These are phyloP conservation scores for Hippocampus barbouri DNA, from an alignment of 2,113 vertebrate genomes.

Conservation along the genomic window DNA sequence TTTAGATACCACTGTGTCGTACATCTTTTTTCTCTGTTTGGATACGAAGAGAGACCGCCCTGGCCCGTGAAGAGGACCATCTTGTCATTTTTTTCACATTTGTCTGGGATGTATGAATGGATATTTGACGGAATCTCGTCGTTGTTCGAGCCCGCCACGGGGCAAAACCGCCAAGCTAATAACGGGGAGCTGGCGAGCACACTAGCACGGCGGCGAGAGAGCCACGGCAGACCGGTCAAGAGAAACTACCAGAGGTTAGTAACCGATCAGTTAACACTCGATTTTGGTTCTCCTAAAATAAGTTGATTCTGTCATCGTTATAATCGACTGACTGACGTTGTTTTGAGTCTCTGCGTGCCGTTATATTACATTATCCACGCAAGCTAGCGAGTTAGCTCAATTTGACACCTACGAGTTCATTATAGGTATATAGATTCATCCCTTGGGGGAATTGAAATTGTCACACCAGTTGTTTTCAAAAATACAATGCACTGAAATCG, in stretches of 20 bases:
- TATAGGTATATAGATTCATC: background rate
- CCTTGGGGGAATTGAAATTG: no score
- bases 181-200: conserved; percentile 42
- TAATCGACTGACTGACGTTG: no score
- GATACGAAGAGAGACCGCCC: conserved; percentile 43
- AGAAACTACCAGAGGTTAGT: conserved; percentile 74
- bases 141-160: conserved; percentile 71
- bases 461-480: no score
- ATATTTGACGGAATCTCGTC: conserved; percentile 77
- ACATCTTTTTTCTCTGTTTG: conserved; percentile 6
- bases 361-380: background rate
- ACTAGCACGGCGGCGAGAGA: conserved; percentile 39
- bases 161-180: conserved; percentile 40
- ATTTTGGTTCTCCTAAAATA: no score
- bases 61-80: conserved; percentile 55
- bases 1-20: conserved; percentile 41
- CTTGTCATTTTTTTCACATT: conserved; percentile 56
- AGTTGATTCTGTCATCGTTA: background rate
- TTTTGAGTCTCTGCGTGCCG: no score
- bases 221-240: conserved; percentile 64
- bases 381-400: background rate
- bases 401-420: background rate
- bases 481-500: no score
- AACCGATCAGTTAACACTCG: background rate
- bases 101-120: conserved; percentile 81